Conservation (phyloP, 2,888 invertebrate species). For the Teleiodes luculella region DNA sequence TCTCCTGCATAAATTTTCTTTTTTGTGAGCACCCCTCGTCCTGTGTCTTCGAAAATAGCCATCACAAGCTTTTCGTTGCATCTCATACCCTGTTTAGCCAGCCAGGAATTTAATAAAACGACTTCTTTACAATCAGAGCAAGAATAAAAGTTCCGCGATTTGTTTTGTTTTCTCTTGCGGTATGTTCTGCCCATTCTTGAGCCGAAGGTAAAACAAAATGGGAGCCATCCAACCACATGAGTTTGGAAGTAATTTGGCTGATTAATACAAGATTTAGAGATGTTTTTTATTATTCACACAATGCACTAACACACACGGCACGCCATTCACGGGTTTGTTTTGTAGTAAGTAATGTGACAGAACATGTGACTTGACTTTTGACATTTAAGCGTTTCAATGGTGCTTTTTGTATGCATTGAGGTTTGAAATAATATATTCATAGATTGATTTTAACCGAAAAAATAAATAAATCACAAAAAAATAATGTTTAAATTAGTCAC, state of each 20-base stretch:
- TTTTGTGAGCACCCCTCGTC: slow-evolving; percentile 85
- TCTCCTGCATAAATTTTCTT: slow-evolving; percentile 75
- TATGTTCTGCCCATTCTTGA: slow-evolving; percentile 73
- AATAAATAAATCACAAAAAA: too few relatives aligned
- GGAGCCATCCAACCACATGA: neutral
- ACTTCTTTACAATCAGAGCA: slow-evolving; percentile 57
- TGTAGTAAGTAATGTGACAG: too few relatives aligned
- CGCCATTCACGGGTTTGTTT: neutral
- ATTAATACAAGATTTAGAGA: neutral
- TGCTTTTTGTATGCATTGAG: neutral
- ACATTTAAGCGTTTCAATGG: neutral
- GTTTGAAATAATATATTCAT: too few relatives aligned
- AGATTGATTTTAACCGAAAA: too few relatives aligned
- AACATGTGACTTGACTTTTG: neutral
- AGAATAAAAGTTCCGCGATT: slow-evolving; percentile 45
- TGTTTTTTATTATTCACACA: neutral
- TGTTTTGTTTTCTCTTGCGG: slow-evolving; percentile 56
- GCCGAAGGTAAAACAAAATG: neutral
- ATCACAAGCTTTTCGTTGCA: slow-evolving; percentile 77
- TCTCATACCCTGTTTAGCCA: slow-evolving; percentile 73
- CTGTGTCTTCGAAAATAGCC: slow-evolving; percentile 81
- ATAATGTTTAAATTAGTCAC: too few relatives aligned
- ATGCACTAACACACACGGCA: neutral
- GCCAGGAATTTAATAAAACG: slow-evolving; percentile 75
- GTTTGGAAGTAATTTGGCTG: neutral